Evolutionary conservation across 2,113 vertebrate genomes (phyloP).

Genomic region (Ictalurus furcatus): DNA sequence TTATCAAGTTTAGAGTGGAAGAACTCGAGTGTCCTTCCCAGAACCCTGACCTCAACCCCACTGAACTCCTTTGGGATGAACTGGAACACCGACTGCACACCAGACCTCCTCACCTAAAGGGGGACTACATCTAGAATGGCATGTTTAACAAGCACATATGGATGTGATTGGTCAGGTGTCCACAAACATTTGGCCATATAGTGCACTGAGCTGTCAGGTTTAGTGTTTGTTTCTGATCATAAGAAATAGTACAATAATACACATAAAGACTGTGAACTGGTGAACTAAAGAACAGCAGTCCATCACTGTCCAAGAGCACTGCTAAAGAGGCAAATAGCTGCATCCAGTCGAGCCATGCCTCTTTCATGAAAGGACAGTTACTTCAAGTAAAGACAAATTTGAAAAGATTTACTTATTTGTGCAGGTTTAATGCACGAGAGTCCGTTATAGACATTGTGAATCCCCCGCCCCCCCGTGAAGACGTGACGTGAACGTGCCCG

Average conservation of each 20-base stretch:
- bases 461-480: too few relatives aligned
- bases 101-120: neutral
- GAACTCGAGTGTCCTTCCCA: neutral
- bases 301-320: neutral
- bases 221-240: neutral
- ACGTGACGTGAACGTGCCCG: neutral
- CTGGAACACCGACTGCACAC: neutral
- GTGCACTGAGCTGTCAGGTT: neutral
- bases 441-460: neutral
- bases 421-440: accelerated
- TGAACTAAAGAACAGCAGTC: neutral
- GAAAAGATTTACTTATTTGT: neutral
- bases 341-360: neutral
- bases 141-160: neutral
- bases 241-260: neutral
- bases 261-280: neutral
- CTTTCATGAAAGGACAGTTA: neutral
- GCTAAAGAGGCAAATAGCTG: neutral
- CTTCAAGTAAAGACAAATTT: neutral
- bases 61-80: neutral
- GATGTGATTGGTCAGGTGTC: neutral
- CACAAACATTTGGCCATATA: neutral
- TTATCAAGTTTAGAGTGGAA: neutral
- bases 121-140: neutral
- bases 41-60: neutral